These are phyloP conservation scores for Rhabdophis nuchalis DNA, from an alignment of 2,797 vertebrate species.

Conservation along the genomic window DNA sequence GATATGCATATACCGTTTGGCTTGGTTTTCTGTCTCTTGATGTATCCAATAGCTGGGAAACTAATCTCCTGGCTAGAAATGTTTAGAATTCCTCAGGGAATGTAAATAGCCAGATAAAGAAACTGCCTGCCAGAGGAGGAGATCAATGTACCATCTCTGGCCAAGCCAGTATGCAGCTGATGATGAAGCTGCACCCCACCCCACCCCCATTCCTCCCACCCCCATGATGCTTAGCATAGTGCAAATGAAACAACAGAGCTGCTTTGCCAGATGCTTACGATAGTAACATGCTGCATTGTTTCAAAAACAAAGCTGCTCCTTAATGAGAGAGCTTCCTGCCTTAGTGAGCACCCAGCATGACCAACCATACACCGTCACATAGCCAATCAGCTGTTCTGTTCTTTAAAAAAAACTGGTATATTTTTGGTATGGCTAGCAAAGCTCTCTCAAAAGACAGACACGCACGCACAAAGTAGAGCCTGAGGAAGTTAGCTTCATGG, in stretches of 20 bases:
- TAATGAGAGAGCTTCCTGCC: neutral
- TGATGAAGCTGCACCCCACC: neutral
- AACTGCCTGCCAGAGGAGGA: neutral
- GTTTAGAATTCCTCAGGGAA: neutral
- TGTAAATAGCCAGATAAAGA: neutral
- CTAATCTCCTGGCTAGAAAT: neutral
- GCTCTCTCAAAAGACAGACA: slow-evolving; percentile 39
- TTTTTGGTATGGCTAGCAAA: slow-evolving; percentile 66
- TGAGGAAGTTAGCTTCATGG: slow-evolving; percentile 36
- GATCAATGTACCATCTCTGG: neutral
- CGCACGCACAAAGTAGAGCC: slow-evolving; percentile 29
- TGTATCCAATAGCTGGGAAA: neutral
- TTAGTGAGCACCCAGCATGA: slow-evolving; percentile 26
- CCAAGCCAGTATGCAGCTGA: neutral
- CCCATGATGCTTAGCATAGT: neutral
- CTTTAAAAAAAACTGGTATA: neutral
- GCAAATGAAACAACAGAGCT: slow-evolving; percentile 16
- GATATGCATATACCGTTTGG: neutral
- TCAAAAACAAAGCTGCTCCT: neutral
- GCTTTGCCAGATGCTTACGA: slow-evolving; percentile 39
- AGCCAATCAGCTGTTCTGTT: neutral
- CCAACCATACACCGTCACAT: neutral
- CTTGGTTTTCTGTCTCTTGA: neutral
- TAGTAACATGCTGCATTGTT: slow-evolving; percentile 6
- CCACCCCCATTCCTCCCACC: neutral